phyloP scores from a whole-genome alignment of 2,113 vertebrate species.

The Puntigrus tetrazona region DNA sequence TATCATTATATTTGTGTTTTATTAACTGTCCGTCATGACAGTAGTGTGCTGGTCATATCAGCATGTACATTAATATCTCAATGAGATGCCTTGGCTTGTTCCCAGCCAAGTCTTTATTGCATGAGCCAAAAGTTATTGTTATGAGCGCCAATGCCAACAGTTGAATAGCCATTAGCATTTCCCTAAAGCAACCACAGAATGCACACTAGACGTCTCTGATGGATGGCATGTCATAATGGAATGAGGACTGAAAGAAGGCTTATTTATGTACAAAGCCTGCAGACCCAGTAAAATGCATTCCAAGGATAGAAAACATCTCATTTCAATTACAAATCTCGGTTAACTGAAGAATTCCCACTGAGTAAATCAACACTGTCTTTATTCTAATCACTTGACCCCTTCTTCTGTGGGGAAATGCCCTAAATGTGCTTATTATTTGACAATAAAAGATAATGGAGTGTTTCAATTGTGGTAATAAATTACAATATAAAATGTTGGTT shows the following conservation, averaged over 20 bases:
- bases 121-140: constrained; percentile 48
- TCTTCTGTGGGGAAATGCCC: constrained; percentile 57
- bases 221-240: constrained; percentile 58
- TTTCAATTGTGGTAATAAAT: constrained; percentile 73
- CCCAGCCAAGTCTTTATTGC: constrained; percentile 43
- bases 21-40: constrained; percentile 44
- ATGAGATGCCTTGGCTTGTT: constrained; percentile 4
- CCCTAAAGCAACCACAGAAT: constrained; percentile 49
- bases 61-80: constrained; percentile 46
- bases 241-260: constrained; percentile 55
- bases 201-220: constrained; percentile 60
- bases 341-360: constrained; percentile 49
- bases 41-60: constrained; percentile 49
- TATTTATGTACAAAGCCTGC: constrained; percentile 65
- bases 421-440: constrained; percentile 66
- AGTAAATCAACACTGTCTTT: constrained; percentile 46
- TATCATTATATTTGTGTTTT: constrained; percentile 39
- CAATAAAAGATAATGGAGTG: constrained; percentile 69
- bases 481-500: constrained; percentile 55
- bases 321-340: constrained; percentile 44
- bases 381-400: constrained; percentile 45
- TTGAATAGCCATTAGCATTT: constrained; percentile 58
- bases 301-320: constrained; percentile 56
- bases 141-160: constrained; percentile 50
- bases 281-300: constrained; percentile 57